Evolutionary conservation across 2,113 vertebrate genomes (phyloP), one percentile per base, ranked within the genome.

Genomic region (Pluvianellus socialis): DNA sequence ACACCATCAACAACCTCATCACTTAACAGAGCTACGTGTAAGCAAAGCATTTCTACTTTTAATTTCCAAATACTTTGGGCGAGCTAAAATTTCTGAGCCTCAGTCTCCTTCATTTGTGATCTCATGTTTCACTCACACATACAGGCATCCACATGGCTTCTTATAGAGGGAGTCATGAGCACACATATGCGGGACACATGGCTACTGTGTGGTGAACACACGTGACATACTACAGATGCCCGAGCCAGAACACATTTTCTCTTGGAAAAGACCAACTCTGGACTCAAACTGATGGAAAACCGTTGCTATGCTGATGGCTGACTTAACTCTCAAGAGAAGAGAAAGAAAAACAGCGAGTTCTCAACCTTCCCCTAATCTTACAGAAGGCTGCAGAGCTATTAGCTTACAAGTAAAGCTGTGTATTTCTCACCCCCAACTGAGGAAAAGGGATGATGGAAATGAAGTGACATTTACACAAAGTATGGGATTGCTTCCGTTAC

Each of bases 191-290:
- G 5, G 53, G 45, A 92, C 83, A 94, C 26, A 32, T 28, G 52
- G 86, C 72, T 84, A 16, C 86, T 79, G 45, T 14, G 23, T 4
- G 10, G 33, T 40, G 55, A 84, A 32, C n/a, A 73, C 32, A n/a
- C 0, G 0, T 32, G 53, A 59, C 38, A 42, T 13, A 2, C 14
- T 6, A 20, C 1, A 6, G 49, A 45, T 77, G 89, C 21, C 75
- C 52, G 68, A 67, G 23, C 49, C 23, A 70, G 58, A 87, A 73
- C 33, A 53, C 26, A n/a, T 74, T 67, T 91, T 50, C 26, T 67
- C 68, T 59, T 58, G 59, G 52, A 81, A 84, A 81, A 62, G n/a
- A 44, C 24, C 4, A 2, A 50, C 17, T 52, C 47, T 63, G 42
- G 40, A 58, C 40, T 85, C 33, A 61, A 63, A 74, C 10, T 50